A percentile compares a stretch with the other conserved stretches of the same genome.
These are phyloP conservation scores for Tetragonula carbonaria DNA, from an alignment of 2,888 invertebrate species.

Conservation along the genomic window DNA sequence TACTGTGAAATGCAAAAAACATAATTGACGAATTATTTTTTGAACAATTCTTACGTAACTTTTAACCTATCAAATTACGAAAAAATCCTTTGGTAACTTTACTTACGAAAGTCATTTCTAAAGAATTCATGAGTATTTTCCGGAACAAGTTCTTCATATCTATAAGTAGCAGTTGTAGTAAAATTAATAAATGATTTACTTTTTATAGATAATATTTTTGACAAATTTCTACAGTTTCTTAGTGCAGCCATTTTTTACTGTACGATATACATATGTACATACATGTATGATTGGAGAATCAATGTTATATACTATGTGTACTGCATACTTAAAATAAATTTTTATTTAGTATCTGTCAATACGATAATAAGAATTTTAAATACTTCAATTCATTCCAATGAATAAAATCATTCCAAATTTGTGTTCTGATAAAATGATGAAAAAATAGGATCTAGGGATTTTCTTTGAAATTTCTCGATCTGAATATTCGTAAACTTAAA, in stretches of 20 bases:
- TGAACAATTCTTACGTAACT: constrained; percentile 26
- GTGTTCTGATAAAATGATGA: background rate
- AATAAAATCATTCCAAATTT: too few relatives aligned
- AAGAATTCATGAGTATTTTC: too few relatives aligned
- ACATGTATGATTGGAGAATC: background rate
- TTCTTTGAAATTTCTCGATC: background rate
- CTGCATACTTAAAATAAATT: background rate
- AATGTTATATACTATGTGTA: background rate
- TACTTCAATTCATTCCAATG: too few relatives aligned
- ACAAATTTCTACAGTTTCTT: background rate
- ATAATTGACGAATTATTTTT: background rate
- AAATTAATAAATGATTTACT: background rate
- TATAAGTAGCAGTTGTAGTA: too few relatives aligned
- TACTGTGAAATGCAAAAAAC: constrained; percentile 18
- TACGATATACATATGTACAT: too few relatives aligned
- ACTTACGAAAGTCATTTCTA: background rate
- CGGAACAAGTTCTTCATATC: background rate
- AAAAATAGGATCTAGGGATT: background rate
- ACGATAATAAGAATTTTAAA: background rate
- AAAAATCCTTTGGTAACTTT: background rate
- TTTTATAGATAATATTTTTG: constrained; percentile 27
- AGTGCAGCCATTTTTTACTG: constrained; percentile 52
- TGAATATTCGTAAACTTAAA: background rate
- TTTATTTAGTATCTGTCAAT: background rate
- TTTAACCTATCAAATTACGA: constrained; percentile 27